Evolutionary conservation across 2,113 vertebrate genomes (phyloP).

Genomic region (Alexandromys fortis): DNA sequence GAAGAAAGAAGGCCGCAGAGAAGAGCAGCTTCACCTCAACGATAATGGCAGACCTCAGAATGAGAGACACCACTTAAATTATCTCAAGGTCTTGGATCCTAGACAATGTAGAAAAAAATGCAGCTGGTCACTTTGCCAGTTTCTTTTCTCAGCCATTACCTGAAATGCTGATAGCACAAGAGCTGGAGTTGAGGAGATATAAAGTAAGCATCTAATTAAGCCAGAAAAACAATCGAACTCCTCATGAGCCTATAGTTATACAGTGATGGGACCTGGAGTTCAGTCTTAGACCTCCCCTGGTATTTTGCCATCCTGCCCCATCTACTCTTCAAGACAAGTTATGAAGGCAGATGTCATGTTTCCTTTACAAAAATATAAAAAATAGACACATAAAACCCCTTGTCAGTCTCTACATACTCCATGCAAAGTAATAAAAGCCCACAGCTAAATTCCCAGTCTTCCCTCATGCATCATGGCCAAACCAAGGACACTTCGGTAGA

Average conservation of each 20-base stretch:
- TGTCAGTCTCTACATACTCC: neutral
- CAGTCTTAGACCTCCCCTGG: neutral
- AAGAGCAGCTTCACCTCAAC: neutral
- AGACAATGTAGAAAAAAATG: neutral
- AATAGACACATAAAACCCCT: neutral
- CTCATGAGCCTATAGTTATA: accelerated
- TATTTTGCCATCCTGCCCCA: neutral
- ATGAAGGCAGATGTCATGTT: neutral
- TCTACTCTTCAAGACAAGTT: too few relatives aligned
- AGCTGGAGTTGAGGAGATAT: neutral
- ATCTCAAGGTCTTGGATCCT: slow-evolving; percentile 32
- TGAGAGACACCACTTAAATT: neutral
- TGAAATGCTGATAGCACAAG: neutral
- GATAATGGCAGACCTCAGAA: neutral
- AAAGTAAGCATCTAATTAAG: neutral
- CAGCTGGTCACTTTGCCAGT: neutral
- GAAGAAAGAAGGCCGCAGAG: neutral
- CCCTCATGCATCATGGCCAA: neutral
- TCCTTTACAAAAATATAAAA: neutral
- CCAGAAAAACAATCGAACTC: neutral
- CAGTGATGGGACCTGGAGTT: neutral
- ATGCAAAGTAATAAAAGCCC: neutral
- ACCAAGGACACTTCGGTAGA: too few relatives aligned
- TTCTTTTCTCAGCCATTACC: neutral
- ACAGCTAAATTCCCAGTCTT: neutral